phyloP scores from a whole-genome alignment of 2,888 invertebrate genomes.

The Nymphalis c-album region DNA sequence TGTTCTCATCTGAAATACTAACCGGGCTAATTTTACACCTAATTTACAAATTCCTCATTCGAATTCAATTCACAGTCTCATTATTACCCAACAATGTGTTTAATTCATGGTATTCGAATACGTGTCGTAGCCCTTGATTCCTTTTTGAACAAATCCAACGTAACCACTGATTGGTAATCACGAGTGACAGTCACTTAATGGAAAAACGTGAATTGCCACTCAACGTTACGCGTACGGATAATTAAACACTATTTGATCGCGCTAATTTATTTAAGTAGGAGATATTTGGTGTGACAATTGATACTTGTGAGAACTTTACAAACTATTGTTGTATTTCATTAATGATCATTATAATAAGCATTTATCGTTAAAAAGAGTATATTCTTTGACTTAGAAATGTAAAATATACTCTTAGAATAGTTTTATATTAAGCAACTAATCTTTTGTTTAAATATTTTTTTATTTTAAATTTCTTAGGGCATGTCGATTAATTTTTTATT shows the following conservation, averaged over 20 bases:
- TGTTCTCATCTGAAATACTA: too few relatives aligned
- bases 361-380: too few relatives aligned
- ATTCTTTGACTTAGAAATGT: too few relatives aligned
- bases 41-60: constrained; percentile 18
- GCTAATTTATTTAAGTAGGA: not conserved
- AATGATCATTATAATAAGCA: not conserved
- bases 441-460: too few relatives aligned
- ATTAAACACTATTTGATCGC: constrained; percentile 17
- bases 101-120: constrained; percentile 33
- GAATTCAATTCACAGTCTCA: constrained; percentile 15
- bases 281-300: not conserved
- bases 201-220: constrained; percentile 37
- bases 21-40: not conserved
- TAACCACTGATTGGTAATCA: constrained; percentile 37
- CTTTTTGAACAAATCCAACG: constrained; percentile 32
- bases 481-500: not conserved
- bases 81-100: constrained; percentile 27
- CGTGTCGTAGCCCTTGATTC: constrained; percentile 32
- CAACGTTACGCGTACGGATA: constrained; percentile 26
- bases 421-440: too few relatives aligned
- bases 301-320: not conserved
- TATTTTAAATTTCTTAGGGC: too few relatives aligned
- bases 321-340: not conserved
- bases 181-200: constrained; percentile 30
- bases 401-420: too few relatives aligned